These are phyloP conservation scores for Chrysolina americana DNA, from an alignment of 2,888 invertebrate genomes.

Conservation along the genomic window DNA sequence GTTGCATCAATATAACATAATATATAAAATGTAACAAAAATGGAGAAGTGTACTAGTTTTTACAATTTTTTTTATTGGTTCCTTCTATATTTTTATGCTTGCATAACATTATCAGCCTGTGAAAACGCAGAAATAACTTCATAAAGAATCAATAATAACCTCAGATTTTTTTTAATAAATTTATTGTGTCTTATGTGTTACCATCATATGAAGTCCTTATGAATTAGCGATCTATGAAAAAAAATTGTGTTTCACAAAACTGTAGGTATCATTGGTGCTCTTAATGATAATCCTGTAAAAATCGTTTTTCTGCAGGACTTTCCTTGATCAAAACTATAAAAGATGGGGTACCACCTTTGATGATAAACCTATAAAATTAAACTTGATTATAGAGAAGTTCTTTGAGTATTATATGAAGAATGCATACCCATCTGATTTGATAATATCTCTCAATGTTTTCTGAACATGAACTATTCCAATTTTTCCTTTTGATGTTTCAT, in stretches of 20 bases:
- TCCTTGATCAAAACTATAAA: conserved; percentile 76
- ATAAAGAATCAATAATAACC: too few species aligned
- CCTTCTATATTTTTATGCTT: too few species aligned
- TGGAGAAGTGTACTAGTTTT: too few species aligned
- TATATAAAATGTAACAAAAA: too few species aligned
- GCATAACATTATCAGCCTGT: too few species aligned
- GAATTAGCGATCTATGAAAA: background rate
- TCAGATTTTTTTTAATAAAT: too few species aligned
- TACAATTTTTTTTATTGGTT: too few species aligned
- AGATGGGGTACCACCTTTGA: conserved; percentile 78
- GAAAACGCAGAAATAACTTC: too few species aligned
- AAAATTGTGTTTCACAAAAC: background rate
- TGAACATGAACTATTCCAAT: conserved; percentile 74
- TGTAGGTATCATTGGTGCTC: background rate
- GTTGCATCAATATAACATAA: too few species aligned
- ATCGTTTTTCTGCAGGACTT: conserved; percentile 73
- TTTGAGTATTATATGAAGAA: conserved; percentile 9
- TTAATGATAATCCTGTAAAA: conserved; percentile 66
- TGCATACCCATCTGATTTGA: conserved; percentile 73
- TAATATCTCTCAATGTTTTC: conserved; percentile 74
- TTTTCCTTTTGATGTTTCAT: conserved; percentile 76
- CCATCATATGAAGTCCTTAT: background rate
- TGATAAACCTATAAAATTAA: conserved; percentile 71
- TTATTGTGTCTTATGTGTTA: too few species aligned
- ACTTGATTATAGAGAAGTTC: conserved; percentile 23